Evolutionary conservation across 2,113 vertebrate genomes (phyloP), one percentile per base, ranked within the genome.

Genomic region (Spea bombifrons): DNA sequence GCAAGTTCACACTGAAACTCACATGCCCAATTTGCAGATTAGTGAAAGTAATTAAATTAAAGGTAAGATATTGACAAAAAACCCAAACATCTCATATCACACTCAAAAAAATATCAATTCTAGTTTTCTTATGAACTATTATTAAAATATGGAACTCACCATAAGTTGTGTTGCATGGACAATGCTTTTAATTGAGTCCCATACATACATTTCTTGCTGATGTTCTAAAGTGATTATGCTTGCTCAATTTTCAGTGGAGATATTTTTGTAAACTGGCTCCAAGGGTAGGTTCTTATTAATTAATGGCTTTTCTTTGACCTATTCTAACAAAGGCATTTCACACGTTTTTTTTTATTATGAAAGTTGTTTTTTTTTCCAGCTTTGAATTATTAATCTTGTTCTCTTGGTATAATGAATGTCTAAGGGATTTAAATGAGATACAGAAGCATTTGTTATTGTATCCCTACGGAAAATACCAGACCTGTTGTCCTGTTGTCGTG

Each of bases 401-500:
- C 71, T 80, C 71, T 67, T 80, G 78, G 57, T 80, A 80, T 80
- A 80, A 80, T 80, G 78, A 80, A 80, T 73, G 71, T 80, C 78
- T 74, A 49, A 73, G 77, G 77, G 77, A 79, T 73, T 73, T 73
- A 73, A 79, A 79, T 79, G 46, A 71, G 78, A 74, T 80, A 80
- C 77, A 79, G 77, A 73, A 53, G 61, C 77, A 80, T 80, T 80
- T 74, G 71, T 80, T 80, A 80, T 47, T 5, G 4, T 12, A 47
- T 74, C 78, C 71, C 78, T 47, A 4, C 59, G 78, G 78, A 80
- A 30, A 66, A 10, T 61, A 55, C 9, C 2, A 45, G 44, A 46
- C 64, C 57, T 80, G 71, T 80, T 80, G 71, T 66, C 77, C 47
- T 79, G 57, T 72, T 73, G 47, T 73, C 5, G 49, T 63, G 59